Percentiles rank a stretch among this genome's conserved stretches.
Evolutionary conservation across 2,797 vertebrate genomes (phyloP).

Genomic region (Acomys russatus): DNA sequence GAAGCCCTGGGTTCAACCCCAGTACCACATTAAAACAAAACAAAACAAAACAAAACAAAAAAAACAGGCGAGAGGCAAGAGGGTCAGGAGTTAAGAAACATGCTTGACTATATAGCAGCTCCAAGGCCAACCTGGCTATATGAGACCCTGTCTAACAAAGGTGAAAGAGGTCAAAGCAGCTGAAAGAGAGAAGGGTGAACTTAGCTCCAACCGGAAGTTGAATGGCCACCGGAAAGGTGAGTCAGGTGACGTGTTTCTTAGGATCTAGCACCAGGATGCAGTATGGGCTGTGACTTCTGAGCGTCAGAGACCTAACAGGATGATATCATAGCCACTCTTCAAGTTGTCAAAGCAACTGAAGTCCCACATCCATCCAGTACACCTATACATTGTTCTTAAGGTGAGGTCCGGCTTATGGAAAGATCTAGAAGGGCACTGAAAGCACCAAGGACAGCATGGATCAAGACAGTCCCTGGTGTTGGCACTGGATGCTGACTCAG

Average conservation of each 20-base stretch:
- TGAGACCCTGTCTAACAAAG: neutral
- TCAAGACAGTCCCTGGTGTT: fast-evolving
- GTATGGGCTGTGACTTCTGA: neutral
- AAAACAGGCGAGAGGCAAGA: neutral
- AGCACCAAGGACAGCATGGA: neutral
- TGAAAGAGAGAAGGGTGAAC: neutral
- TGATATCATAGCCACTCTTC: neutral
- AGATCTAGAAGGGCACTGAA: neutral
- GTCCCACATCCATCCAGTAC: neutral
- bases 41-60: neutral
- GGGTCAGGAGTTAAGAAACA: neutral
- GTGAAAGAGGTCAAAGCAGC: neutral
- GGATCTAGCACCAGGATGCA: neutral
- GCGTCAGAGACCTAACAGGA: neutral
- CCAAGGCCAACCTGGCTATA: neutral
- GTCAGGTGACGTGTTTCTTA: neutral
- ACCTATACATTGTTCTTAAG: neutral
- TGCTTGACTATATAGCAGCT: neutral
- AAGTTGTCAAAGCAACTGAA: neutral
- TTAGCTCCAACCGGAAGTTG: neutral
- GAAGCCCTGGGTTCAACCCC: neutral
- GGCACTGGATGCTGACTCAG: neutral
- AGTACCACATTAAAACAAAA: neutral
- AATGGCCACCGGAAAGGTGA: neutral
- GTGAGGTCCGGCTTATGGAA: neutral